Base-by-base conservation (phyloP, 1,140 invertebrate genomes). In the Drosophila tani region DNA sequence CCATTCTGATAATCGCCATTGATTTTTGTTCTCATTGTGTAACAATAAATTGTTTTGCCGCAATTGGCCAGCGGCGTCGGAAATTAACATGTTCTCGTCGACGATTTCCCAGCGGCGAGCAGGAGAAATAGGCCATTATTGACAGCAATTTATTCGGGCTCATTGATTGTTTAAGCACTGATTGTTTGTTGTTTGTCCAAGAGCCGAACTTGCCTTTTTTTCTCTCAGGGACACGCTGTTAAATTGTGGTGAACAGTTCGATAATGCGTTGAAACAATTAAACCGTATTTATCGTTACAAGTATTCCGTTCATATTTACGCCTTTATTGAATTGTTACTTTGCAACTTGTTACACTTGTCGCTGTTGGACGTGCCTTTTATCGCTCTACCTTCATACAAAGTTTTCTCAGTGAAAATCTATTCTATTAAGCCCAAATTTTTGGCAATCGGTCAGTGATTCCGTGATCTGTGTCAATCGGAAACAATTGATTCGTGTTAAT, bases 51-150 rank as follows among this genome's bases (percentile, higher is more conserved):
- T 79, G 69, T 73, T 81, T 71, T 49, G 63, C 58, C 55, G 66
- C 71, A 76, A 58, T 67, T 59, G 62, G 49, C 66, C 51, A 58
- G 19, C 60, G 32, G 67, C 46, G 65, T 65, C 69, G 64, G 70
- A 81, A 88, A 88, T 90, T 90, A 90, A 79, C 85, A 88, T 88
- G 85, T 88, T 60, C 50, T 81, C 67, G 57, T 55, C 40, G 56
- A 35, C 41, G 9, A 78, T 38, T 79, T 53, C 63, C 35, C 35
- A 41, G 27, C 43, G 63, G 73, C 56, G 35, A 50, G 55, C 56
- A 53, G 73, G 71, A 83, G 80, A 60, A 68, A 62, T 70, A 51
- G 62, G 46, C 53, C 74, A 90, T 81, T 88, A 90, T 90, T 73
- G 85, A 69, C 75, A 58, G 75, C 50, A 65, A 90, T 85, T 90